Evolutionary conservation across 2,797 vertebrate species (phyloP).

Genomic region (Halcyon chelicuti): DNA sequence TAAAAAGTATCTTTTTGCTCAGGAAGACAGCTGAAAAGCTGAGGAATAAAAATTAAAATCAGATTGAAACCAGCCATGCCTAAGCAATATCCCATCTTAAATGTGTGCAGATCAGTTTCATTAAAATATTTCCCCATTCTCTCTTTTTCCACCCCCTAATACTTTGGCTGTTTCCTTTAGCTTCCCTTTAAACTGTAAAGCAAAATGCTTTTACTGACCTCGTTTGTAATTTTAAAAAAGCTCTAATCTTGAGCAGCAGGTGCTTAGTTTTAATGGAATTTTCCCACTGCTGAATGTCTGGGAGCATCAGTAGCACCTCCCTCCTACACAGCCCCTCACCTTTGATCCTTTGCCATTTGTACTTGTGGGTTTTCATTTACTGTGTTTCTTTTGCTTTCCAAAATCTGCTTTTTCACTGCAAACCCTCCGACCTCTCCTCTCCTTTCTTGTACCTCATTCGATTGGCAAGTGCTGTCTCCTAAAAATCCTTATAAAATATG

Average conservation of each 20-base stretch:
- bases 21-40: slow-evolving; percentile 39
- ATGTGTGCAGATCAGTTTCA: slow-evolving; percentile 20
- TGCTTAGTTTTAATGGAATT: slow-evolving; percentile 52
- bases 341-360: slow-evolving; percentile 72
- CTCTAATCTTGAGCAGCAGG: slow-evolving; percentile 58
- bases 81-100: slow-evolving; percentile 30
- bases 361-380: slow-evolving; percentile 70
- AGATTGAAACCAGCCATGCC: slow-evolving; percentile 50
- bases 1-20: slow-evolving; percentile 16
- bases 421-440: neutral
- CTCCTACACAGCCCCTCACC: slow-evolving; percentile 59
- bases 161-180: neutral
- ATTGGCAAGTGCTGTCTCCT: neutral
- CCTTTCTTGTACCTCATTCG: slow-evolving; percentile 1
- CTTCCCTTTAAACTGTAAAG: neutral
- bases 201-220: slow-evolving; percentile 47
- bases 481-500: slow-evolving; percentile 26
- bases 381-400: slow-evolving; percentile 28
- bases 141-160: slow-evolving; percentile 34
- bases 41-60: slow-evolving; percentile 51
- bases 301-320: slow-evolving; percentile 56
- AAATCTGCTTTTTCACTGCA: slow-evolving; percentile 55
- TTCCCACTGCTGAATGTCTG: slow-evolving; percentile 51
- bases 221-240: slow-evolving; percentile 37
- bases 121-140: slow-evolving; percentile 61